These are phyloP conservation scores for Ellobius talpinus DNA, from an alignment of 2,113 vertebrate genomes.

Conservation along the genomic window DNA sequence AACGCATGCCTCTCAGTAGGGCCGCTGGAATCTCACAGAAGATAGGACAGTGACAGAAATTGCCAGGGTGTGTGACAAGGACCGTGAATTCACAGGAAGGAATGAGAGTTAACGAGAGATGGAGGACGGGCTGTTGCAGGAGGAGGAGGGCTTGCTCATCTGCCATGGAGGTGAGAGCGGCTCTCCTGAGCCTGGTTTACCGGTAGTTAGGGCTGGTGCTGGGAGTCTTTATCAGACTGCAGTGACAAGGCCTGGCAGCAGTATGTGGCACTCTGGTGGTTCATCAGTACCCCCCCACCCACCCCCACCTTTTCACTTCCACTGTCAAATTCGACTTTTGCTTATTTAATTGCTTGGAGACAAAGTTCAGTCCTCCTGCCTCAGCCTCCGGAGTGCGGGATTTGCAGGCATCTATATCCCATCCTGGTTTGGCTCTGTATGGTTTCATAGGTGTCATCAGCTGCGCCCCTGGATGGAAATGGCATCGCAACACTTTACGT, in stretches of 20 bases:
- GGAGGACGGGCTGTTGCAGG: not conserved
- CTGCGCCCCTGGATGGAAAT: not conserved
- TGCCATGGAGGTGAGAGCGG: not conserved
- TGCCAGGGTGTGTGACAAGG: not conserved
- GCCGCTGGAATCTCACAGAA: not conserved
- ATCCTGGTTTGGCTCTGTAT: not conserved
- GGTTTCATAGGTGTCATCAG: conserved; percentile 8
- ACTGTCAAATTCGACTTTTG: not conserved
- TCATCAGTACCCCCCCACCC: not conserved
- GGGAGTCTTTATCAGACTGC: not conserved
- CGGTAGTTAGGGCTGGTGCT: not conserved
- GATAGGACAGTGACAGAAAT: not conserved
- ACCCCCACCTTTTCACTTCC: not conserved
- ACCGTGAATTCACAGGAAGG: not conserved
- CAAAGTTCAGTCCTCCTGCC: not conserved
- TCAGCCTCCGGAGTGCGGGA: not conserved
- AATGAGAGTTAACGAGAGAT: not conserved
- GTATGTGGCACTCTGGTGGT: fast-evolving
- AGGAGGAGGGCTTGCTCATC: not conserved
- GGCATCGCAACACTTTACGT: conserved; percentile 15
- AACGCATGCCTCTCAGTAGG: not conserved
- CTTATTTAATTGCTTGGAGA: not conserved
- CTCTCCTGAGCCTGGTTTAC: not conserved
- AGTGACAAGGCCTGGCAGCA: not conserved
- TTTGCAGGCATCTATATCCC: not conserved